A percentile compares a stretch with the other conserved stretches of the same genome.
These are phyloP conservation scores for Zaprionus camerounensis DNA, from an alignment of 1,140 invertebrate genomes.

Conservation along the genomic window DNA sequence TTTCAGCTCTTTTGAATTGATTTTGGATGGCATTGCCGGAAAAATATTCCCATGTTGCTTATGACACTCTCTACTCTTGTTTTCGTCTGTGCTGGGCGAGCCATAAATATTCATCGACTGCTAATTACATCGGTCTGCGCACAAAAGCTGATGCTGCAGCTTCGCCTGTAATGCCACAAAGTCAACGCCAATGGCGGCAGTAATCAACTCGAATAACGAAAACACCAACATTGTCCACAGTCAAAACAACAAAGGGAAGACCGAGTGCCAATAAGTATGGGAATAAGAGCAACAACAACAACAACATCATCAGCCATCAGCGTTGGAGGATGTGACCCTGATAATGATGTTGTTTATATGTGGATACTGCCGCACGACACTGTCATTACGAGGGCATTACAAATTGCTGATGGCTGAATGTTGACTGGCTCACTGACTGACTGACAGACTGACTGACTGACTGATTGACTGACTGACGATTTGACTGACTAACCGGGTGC, in stretches of 20 bases:
- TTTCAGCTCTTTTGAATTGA: not conserved
- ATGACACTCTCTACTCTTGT: constrained; percentile 3
- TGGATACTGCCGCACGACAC: constrained; percentile 35
- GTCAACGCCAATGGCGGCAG: constrained; percentile 50
- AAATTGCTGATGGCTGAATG: constrained; percentile 54
- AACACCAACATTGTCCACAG: constrained; percentile 19
- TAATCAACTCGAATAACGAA: constrained; percentile 67
- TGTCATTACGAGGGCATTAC: constrained; percentile 59
- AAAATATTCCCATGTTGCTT: constrained; percentile 10
- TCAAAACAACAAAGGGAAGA: not conserved
- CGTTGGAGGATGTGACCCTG: not conserved
- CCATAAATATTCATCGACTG: constrained; percentile 73
- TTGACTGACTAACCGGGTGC: constrained; percentile 36
- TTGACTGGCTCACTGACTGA: constrained; percentile 42
- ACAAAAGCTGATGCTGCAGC: constrained; percentile 37
- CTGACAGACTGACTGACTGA: not conserved
- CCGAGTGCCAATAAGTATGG: not conserved
- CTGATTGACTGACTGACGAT: constrained; percentile 7
- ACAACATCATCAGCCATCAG: not conserved
- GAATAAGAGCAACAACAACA: not conserved
- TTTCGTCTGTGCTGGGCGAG: constrained; percentile 1
- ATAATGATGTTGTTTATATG: constrained; percentile 62
- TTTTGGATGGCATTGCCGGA: not conserved
- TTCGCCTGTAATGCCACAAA: constrained; percentile 9
- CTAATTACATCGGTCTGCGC: constrained; percentile 55